Evolutionary conservation across 2,888 invertebrate species (phyloP), one percentile per base, ranked within the genome.

Genomic region (Ichneumoninae sp.): DNA sequence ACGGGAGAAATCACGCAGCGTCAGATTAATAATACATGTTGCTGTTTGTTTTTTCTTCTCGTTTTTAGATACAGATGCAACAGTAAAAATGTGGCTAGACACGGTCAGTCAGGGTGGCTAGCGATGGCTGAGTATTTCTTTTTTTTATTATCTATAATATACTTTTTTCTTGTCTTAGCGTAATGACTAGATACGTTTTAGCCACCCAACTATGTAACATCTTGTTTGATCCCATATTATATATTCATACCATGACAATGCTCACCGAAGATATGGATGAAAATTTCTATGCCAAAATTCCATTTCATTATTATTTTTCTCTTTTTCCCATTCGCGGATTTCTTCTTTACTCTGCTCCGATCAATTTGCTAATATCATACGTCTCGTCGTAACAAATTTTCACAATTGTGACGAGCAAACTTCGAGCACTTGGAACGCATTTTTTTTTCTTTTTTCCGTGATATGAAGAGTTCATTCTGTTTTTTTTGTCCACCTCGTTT

Each of bases 161-260:
- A 86, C 84, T 71, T 85, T 78, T 81, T 81, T 88, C 79, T 88
- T 87, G 89, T 79, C 83, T 93, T 92, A 91, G 90, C 87, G 79
- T 82, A 93, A 93, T 93, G 93, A 93, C 93, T 93, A 93, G 93
- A 93, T 93, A 91, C 90, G 88, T 90, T 69, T 91, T 89, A 91
- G 90, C 92, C 91, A 93, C 90, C 89, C 90, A 89, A 90, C 90
- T 90, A 90, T 90, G 88, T 90, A 88, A 91, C 91, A 90, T 90
- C 89, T 90, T 90, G 88, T 91, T 93, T 93, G 92, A 92, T 93
- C 93, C 93, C 93, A 90, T 92, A 90, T 90, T 89, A 88, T 89
- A 90, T 90, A 90, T 89, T 89, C 89, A 84, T 89, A 88, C 87
- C 87, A 80, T 87, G 89, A 84, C 86, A 83, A 88, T 87, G 88